These are phyloP conservation scores for Drosophila austrosaltans DNA, from an alignment of 2,888 invertebrate species.

Conservation along the genomic window DNA sequence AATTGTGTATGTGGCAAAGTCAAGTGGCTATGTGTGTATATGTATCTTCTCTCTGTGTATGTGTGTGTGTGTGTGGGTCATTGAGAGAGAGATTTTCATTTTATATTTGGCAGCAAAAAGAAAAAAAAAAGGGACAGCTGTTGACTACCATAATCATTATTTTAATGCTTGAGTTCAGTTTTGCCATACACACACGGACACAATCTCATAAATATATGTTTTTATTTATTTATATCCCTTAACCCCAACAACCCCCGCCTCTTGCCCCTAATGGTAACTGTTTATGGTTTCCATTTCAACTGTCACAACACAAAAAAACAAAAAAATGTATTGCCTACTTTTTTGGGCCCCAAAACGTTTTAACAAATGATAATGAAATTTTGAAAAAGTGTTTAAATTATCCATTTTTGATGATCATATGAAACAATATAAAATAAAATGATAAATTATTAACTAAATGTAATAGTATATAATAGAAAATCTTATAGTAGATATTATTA, in stretches of 20 bases:
- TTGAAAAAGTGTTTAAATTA: not conserved
- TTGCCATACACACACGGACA: conserved; percentile 13
- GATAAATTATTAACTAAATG: too few species aligned
- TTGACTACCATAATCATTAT: conserved; percentile 40
- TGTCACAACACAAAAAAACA: not conserved
- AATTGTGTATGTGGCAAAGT: conserved; percentile 21
- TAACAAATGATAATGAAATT: conserved; percentile 3
- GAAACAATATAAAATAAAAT: not conserved
- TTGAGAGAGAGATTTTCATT: conserved; percentile 35
- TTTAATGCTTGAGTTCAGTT: conserved; percentile 36
- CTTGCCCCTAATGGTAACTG: conserved; percentile 2
- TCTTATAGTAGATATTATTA: too few species aligned
- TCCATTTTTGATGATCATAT: not conserved
- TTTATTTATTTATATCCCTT: conserved; percentile 17
- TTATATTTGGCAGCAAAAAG: conserved; percentile 32
- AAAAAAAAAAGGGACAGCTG: conserved; percentile 29
- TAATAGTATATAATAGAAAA: too few species aligned
- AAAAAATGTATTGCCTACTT: conserved; percentile 13
- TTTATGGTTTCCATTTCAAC: conserved; percentile 6
- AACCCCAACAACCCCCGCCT: not conserved
- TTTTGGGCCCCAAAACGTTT: not conserved
- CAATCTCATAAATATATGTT: conserved; percentile 13
- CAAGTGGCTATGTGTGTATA: conserved; percentile 26
- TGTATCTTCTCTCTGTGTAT: conserved; percentile 6
- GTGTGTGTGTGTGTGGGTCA: conserved; percentile 7